Percentiles rank a stretch among this genome's conserved stretches.
Conservation (phyloP, 2,797 vertebrate species). For the Mallotus villosus region DNA sequence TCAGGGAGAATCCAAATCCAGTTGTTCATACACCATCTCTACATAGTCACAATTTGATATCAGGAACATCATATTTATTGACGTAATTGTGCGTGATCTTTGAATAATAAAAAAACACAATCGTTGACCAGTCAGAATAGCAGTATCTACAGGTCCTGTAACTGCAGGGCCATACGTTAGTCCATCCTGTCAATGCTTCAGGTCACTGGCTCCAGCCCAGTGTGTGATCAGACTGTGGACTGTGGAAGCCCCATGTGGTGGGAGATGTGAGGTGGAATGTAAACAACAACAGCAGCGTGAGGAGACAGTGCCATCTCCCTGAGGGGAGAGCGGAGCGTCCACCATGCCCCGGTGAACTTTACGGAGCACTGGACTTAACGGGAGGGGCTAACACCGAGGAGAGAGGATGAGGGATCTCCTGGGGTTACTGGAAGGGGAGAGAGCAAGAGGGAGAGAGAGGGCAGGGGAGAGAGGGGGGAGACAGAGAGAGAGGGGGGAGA, state of each 20-base stretch:
- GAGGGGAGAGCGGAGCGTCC: constrained; percentile 36
- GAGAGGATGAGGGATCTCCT: constrained; percentile 3
- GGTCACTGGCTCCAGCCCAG: too few relatives aligned
- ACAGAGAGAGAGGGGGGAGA: constrained; percentile 11
- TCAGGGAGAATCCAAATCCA: background rate
- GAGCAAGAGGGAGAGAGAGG: background rate
- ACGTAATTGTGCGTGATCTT: too few relatives aligned
- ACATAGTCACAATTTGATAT: too few relatives aligned
- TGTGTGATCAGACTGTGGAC: too few relatives aligned
- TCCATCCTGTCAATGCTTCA: too few relatives aligned
- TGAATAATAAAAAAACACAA: too few relatives aligned
- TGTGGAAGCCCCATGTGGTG: too few relatives aligned
- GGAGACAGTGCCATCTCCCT: constrained; percentile 29
- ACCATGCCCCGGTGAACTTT: constrained; percentile 44
- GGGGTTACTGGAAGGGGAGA: constrained; percentile 5
- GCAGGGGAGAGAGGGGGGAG: constrained; percentile 1
- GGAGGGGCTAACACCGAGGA: background rate
- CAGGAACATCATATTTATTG: too few relatives aligned
- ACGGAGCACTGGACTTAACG: constrained; percentile 9
- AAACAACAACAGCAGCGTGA: constrained; percentile 56
- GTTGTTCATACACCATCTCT: background rate
- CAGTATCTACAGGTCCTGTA: too few relatives aligned
- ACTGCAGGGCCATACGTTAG: too few relatives aligned
- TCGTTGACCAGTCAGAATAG: too few relatives aligned
- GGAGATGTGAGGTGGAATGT: constrained; percentile 15